These are phyloP conservation scores for Lordiphosa stackelbergi DNA, from an alignment of 1,140 invertebrate genomes.

Conservation along the genomic window DNA sequence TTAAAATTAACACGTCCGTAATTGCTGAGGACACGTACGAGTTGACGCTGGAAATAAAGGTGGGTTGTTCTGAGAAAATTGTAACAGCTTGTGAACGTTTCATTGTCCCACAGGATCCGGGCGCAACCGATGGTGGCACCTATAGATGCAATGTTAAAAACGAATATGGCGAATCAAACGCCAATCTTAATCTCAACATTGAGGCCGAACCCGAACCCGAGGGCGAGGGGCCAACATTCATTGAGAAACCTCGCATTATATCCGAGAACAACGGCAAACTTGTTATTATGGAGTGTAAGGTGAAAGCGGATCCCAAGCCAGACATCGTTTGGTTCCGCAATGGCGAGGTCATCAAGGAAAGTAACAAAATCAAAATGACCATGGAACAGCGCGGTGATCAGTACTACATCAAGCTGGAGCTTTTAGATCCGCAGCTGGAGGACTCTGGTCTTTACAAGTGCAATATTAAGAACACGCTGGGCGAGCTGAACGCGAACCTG, in stretches of 20 bases:
- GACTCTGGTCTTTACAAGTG: constrained; percentile 99
- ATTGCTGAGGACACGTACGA: constrained; percentile 92
- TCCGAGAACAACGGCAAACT: constrained; percentile 96
- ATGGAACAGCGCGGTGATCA: constrained; percentile 87
- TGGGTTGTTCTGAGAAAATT: constrained; percentile 57
- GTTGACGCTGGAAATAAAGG: constrained; percentile 91
- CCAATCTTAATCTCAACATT: constrained; percentile 98
- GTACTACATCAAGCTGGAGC: constrained; percentile 91
- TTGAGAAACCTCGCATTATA: constrained; percentile 91
- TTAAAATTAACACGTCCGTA: constrained; percentile 86
- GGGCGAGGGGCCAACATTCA: constrained; percentile 97
- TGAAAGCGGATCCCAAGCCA: constrained; percentile 95
- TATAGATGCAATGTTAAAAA: constrained; percentile 98
- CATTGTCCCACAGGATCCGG: constrained; percentile 86
- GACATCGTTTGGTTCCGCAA: constrained; percentile 95
- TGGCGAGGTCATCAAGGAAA: constrained; percentile 86
- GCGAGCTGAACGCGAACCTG: constrained; percentile 97
- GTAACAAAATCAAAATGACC: constrained; percentile 87
- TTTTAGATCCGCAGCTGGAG: constrained; percentile 94
- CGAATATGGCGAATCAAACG: constrained; percentile 97
- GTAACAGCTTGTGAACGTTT: neutral
- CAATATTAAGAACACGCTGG: constrained; percentile 96
- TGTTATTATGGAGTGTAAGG: constrained; percentile 98
- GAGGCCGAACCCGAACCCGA: constrained; percentile 94
- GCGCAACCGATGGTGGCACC: constrained; percentile 95